phyloP scores from a whole-genome alignment of 2,888 invertebrate genomes.

The Dolichopus griseipennis region DNA sequence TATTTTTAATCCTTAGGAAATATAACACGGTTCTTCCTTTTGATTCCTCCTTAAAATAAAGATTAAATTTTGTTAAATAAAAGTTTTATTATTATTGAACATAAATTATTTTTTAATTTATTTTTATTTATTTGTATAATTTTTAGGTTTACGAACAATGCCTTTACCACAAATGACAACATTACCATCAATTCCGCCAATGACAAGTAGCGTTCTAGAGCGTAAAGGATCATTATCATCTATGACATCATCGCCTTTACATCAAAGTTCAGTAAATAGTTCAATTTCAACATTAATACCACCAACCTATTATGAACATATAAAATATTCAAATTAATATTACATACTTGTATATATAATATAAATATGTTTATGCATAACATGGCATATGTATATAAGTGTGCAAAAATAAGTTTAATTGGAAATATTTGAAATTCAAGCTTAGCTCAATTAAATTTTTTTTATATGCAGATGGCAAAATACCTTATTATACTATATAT shows the following conservation, averaged over 20 bases:
- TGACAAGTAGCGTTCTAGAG: slow-evolving; percentile 32
- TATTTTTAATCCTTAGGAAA: too few relatives aligned
- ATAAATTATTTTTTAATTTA: too few relatives aligned
- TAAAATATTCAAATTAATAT: slow-evolving; percentile 21
- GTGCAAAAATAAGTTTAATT: background rate
- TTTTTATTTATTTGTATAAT: too few relatives aligned
- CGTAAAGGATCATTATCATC: slow-evolving; percentile 35
- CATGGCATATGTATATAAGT: background rate
- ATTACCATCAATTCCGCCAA: slow-evolving; percentile 24
- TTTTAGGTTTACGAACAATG: slow-evolving; percentile 37
- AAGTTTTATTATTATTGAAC: too few relatives aligned
- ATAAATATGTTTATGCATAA: too few relatives aligned
- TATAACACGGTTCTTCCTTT: too few relatives aligned
- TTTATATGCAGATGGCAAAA: too few relatives aligned
- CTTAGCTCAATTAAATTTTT: too few relatives aligned
- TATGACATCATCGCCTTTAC: slow-evolving; percentile 29
- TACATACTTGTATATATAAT: background rate
- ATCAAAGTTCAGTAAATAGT: slow-evolving; percentile 19
- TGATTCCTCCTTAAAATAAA: too few relatives aligned
- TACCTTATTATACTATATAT: too few relatives aligned
- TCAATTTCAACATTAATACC: slow-evolving; percentile 11
- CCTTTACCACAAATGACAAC: slow-evolving; percentile 33
- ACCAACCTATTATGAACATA: slow-evolving; percentile 20
- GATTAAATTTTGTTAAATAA: too few relatives aligned
- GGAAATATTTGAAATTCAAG: too few relatives aligned